phyloP scores from a whole-genome alignment of 2,113 vertebrate genomes.

The Myiozetetes cayanensis region DNA sequence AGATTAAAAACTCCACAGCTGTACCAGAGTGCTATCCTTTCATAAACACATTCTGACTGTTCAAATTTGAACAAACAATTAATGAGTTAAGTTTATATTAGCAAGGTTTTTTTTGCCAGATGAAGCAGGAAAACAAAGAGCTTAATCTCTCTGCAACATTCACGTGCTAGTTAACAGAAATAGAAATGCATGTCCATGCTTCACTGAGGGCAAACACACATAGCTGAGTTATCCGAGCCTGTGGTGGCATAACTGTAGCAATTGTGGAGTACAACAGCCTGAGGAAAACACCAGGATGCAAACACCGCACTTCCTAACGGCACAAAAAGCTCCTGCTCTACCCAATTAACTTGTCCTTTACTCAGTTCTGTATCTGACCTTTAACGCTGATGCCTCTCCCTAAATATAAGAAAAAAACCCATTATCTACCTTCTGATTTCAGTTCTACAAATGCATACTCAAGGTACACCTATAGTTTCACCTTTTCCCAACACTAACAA shows the following conservation, averaged over 20 bases:
- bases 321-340: not conserved
- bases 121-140: not conserved
- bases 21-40: not conserved
- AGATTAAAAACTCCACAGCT: not conserved
- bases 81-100: not conserved
- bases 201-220: not conserved
- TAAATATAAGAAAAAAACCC: not conserved
- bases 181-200: not conserved
- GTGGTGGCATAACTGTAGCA: not conserved
- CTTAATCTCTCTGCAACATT: not conserved
- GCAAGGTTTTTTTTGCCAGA: not conserved
- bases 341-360: not conserved
- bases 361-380: not conserved
- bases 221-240: not conserved
- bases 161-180: not conserved
- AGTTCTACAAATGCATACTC: not conserved
- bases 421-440: not conserved
- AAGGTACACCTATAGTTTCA: not conserved
- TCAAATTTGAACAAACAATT: not conserved
- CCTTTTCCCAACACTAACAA: not conserved
- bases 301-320: not conserved
- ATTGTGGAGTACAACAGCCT: not conserved
- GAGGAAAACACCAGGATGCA: not conserved
- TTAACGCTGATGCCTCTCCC: not conserved
- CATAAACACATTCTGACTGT: not conserved